phyloP scores from a whole-genome alignment of 2,113 vertebrate genomes.

The Channa maculata region DNA sequence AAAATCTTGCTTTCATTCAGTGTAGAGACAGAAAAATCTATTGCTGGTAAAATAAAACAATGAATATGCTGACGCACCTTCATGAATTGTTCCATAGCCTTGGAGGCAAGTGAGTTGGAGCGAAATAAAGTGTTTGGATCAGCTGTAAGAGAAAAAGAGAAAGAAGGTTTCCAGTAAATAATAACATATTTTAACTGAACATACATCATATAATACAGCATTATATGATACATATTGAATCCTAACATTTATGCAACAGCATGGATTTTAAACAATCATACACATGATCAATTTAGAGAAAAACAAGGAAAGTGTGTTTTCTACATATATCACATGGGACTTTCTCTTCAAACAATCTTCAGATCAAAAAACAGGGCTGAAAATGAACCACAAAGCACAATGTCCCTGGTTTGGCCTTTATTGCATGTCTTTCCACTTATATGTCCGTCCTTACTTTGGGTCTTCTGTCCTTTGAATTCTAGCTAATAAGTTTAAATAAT shows the following conservation, averaged over 20 bases:
- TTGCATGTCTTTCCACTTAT: too few relatives aligned
- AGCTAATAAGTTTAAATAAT: too few relatives aligned
- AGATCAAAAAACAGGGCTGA: too few relatives aligned
- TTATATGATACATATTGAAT: background rate
- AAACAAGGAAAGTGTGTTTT: background rate
- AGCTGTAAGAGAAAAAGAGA: constrained; percentile 75
- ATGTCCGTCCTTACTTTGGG: background rate
- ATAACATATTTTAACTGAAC: background rate
- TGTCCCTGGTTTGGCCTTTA: too few relatives aligned
- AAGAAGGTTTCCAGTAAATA: background rate
- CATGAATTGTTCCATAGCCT: constrained; percentile 95
- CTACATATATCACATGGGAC: too few relatives aligned
- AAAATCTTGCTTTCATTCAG: background rate
- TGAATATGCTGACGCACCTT: constrained; percentile 80
- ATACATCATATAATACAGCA: background rate
- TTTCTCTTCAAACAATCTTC: too few relatives aligned
- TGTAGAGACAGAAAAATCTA: background rate
- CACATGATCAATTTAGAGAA: background rate
- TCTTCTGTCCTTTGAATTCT: too few relatives aligned
- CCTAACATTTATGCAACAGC: background rate
- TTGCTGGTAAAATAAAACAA: background rate
- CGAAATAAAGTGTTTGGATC: constrained; percentile 95
- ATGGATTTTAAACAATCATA: background rate
- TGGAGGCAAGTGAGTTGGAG: constrained; percentile 93
- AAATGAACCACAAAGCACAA: too few relatives aligned